phyloP scores from a whole-genome alignment of 2,888 invertebrate genomes.

The Aspidapion aeneum region DNA sequence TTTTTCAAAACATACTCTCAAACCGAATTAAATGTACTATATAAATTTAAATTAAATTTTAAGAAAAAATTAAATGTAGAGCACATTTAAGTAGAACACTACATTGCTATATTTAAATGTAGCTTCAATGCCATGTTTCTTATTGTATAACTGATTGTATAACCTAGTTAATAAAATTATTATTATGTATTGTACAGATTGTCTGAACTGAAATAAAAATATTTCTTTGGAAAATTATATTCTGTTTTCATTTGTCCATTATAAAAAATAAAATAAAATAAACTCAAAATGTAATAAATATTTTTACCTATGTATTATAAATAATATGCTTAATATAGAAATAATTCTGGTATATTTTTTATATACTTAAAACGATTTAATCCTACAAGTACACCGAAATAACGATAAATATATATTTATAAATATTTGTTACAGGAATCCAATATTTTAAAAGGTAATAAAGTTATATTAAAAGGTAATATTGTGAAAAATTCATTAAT shows the following conservation, averaged over 20 bases:
- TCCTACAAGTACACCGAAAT: no score
- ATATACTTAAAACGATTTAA: no score
- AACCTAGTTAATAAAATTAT: conserved; percentile 42
- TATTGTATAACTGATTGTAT: conserved; percentile 49
- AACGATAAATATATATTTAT: no score
- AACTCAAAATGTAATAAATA: no score
- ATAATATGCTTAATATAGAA: no score
- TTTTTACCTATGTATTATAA: no score
- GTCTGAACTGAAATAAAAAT: conserved; percentile 52
- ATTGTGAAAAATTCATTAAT: no score
- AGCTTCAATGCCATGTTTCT: conserved; percentile 51
- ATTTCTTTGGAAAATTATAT: conserved; percentile 49
- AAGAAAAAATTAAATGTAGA: not conserved
- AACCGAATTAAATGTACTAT: conserved; percentile 41
- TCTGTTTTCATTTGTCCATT: not conserved
- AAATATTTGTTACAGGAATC: no score
- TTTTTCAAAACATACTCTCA: conserved; percentile 36
- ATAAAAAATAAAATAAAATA: not conserved
- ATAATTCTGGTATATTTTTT: no score
- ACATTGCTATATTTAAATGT: conserved; percentile 42
- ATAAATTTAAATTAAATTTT: conserved; percentile 31
- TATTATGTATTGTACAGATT: conserved; percentile 50
- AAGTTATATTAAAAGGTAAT: no score
- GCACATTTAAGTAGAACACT: conserved; percentile 33
- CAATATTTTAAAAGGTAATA: no score